Evolutionary conservation across 2,797 vertebrate genomes (phyloP).

Genomic region (Danio jaintianensis): DNA sequence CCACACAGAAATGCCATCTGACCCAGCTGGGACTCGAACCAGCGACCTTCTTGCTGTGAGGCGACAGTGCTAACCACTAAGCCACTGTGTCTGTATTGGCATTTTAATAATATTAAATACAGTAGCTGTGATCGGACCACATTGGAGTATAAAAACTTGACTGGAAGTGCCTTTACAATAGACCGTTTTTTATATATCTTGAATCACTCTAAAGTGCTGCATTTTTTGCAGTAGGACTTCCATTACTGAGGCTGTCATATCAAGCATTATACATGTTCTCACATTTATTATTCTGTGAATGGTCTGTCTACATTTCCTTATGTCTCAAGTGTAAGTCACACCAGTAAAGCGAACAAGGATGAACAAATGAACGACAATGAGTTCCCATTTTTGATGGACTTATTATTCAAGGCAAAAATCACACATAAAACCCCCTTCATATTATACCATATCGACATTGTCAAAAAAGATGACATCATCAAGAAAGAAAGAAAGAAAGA

Average conservation of each 20-base stretch:
- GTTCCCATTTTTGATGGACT: constrained; percentile 67
- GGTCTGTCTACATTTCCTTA: neutral
- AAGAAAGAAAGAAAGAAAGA: constrained; percentile 62
- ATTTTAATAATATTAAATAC: too few relatives aligned
- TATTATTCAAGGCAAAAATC: constrained; percentile 72
- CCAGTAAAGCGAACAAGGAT: neutral
- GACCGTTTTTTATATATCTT: neutral
- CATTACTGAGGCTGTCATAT: constrained; percentile 7
- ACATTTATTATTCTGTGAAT: neutral
- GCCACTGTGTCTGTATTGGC: too few relatives aligned
- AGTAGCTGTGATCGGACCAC: too few relatives aligned
- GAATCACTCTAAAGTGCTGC: neutral
- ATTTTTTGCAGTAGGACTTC: neutral
- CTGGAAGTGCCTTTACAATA: too few relatives aligned
- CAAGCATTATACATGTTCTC: neutral
- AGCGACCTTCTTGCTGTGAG: too few relatives aligned
- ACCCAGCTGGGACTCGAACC: too few relatives aligned
- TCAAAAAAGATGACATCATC: constrained; percentile 62
- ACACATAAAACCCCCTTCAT: constrained; percentile 75
- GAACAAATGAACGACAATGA: constrained; percentile 52
- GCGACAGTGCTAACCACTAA: too few relatives aligned
- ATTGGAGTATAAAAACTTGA: too few relatives aligned
- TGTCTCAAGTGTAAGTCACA: constrained; percentile 6
- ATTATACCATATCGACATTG: constrained; percentile 65
- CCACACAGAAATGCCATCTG: too few relatives aligned